Conservation (phyloP, 2,113 vertebrate genomes). For the Martes martes region DNA sequence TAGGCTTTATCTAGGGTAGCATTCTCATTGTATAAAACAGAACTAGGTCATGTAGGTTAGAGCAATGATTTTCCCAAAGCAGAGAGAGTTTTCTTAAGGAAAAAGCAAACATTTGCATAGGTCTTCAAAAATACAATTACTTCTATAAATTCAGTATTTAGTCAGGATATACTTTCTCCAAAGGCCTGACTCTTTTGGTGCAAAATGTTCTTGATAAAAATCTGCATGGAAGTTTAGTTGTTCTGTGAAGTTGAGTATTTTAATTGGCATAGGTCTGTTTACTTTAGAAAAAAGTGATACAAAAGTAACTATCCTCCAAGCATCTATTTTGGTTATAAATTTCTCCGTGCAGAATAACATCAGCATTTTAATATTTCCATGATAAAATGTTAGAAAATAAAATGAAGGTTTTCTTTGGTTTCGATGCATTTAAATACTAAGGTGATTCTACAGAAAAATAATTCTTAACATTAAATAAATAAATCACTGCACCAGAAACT, state of each 20-base stretch:
- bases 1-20: neutral
- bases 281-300: neutral
- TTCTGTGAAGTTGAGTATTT: neutral
- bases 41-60: neutral
- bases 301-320: neutral
- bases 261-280: neutral
- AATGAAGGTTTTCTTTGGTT: neutral
- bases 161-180: neutral
- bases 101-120: neutral
- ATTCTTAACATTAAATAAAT: neutral
- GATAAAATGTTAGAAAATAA: neutral
- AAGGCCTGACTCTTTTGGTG: neutral
- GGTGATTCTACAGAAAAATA: neutral
- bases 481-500: neutral
- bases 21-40: neutral
- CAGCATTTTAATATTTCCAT: neutral
- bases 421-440: neutral
- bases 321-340: neutral
- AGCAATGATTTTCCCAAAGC: neutral
- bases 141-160: constrained; percentile 28
- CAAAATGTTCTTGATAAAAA: constrained; percentile 15
- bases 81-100: neutral
- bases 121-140: neutral
- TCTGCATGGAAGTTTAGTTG: neutral
- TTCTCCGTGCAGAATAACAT: neutral